Conservation (phyloP, 2,113 vertebrate species). For the Lepisosteus osseus region DNA sequence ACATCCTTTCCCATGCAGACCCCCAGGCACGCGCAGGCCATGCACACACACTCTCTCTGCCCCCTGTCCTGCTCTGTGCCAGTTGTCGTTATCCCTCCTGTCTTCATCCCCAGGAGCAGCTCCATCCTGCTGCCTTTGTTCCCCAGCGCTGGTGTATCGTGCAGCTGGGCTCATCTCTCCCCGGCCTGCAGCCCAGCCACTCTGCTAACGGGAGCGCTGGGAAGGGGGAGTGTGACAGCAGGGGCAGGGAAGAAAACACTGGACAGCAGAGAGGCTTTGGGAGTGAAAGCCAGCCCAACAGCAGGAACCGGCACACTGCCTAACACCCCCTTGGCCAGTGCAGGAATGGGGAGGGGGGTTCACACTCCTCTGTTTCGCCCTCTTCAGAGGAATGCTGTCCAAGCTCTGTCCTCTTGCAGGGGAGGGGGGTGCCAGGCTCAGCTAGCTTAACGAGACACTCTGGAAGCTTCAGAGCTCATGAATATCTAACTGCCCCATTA, state of each 20-base stretch:
- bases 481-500: too few species aligned
- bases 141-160: slow-evolving; percentile 73
- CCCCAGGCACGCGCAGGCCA: slow-evolving; percentile 19
- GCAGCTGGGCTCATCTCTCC: slow-evolving; percentile 70
- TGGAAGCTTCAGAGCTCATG: too few species aligned
- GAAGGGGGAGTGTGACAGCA: not conserved
- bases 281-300: too few species aligned
- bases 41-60: slow-evolving; percentile 13
- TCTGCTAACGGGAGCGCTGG: slow-evolving; percentile 60
- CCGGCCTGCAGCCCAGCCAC: slow-evolving; percentile 59
- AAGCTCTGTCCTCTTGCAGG: too few species aligned
- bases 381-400: too few species aligned
- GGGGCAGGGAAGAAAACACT: too few species aligned
- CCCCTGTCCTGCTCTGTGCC: slow-evolving; percentile 37
- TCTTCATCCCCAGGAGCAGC: slow-evolving; percentile 19
- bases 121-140: slow-evolving; percentile 63
- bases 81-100: slow-evolving; percentile 57
- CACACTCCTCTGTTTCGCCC: not conserved
- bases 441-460: too few species aligned
- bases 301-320: too few species aligned
- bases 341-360: not conserved
- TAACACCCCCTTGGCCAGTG: slow-evolving; percentile 27
- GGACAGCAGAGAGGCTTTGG: too few species aligned
- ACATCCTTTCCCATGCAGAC: slow-evolving; percentile 9
- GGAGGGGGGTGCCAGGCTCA: too few species aligned